These are phyloP conservation scores for Scelioninae gen. 2 DNA, from an alignment of 2,888 invertebrate species.

Conservation along the genomic window DNA sequence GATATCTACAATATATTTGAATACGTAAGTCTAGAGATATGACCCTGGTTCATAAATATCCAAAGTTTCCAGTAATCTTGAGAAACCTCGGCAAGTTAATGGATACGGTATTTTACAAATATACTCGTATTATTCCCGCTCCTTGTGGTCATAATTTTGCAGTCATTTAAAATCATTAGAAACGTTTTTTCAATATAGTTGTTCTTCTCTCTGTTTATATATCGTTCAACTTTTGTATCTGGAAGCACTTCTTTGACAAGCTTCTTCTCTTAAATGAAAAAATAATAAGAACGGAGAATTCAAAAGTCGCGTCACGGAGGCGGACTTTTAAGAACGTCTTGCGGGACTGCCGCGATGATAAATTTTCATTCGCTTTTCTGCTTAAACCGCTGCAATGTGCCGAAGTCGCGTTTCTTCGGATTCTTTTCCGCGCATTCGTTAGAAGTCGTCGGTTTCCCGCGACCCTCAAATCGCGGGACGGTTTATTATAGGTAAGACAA, in stretches of 20 bases:
- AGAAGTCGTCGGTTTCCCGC: background rate
- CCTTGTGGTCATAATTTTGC: too few relatives aligned
- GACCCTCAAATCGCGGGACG: constrained; percentile 12
- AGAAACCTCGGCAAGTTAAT: too few relatives aligned
- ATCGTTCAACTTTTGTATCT: background rate
- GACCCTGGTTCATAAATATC: too few relatives aligned
- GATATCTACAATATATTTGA: too few relatives aligned
- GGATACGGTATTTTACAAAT: too few relatives aligned
- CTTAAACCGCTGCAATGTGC: constrained; percentile 17
- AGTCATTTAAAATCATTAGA: too few relatives aligned
- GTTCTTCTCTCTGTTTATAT: too few relatives aligned
- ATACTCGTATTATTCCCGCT: too few relatives aligned
- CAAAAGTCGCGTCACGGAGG: background rate
- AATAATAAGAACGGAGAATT: constrained; percentile 20
- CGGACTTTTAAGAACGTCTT: constrained; percentile 7
- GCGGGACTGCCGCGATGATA: constrained; percentile 6
- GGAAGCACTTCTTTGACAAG: background rate
- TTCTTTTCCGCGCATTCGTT: background rate
- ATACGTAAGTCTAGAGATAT: too few relatives aligned
- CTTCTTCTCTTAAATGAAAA: constrained; percentile 7
- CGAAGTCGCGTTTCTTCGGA: background rate
- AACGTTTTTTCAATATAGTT: too few relatives aligned
- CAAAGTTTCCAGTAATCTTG: too few relatives aligned
- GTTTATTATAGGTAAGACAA: constrained; percentile 9
- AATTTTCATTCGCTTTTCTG: constrained; percentile 27